Conservation (phyloP, 2,113 vertebrate genomes). For the Paradisaea rubra region DNA sequence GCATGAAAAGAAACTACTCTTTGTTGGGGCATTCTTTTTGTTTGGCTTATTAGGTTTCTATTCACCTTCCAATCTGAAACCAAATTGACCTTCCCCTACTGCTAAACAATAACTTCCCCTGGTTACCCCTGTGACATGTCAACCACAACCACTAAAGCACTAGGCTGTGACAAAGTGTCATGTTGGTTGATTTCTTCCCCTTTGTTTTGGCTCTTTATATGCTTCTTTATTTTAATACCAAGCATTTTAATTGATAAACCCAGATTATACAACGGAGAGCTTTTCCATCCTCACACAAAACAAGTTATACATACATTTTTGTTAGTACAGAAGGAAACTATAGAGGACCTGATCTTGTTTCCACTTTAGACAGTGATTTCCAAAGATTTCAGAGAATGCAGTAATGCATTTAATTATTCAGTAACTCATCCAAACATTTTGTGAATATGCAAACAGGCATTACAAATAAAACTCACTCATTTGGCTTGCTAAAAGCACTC, state of each 20-base stretch:
- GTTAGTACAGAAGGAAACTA: neutral
- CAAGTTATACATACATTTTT: neutral
- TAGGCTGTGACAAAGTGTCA: neutral
- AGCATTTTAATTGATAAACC: neutral
- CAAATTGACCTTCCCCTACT: neutral
- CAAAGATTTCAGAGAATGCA: neutral
- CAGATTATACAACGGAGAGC: neutral
- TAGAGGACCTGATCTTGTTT: neutral
- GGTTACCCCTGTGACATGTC: neutral
- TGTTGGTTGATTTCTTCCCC: neutral
- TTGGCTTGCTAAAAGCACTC: neutral
- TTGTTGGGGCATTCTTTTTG: neutral
- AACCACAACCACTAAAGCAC: neutral
- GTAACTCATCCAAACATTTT: neutral
- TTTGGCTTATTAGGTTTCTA: neutral
- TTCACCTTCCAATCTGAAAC: neutral
- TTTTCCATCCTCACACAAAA: neutral
- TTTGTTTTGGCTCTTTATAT: neutral
- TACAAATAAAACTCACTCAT: neutral
- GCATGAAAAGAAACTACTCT: neutral
- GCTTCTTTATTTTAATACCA: neutral
- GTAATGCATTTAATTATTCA: neutral
- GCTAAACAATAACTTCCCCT: neutral
- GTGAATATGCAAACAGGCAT: neutral
- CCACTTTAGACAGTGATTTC: neutral